These are phyloP conservation scores for Keiferia lycopersicella DNA, from an alignment of 2,888 invertebrate genomes.

Conservation along the genomic window DNA sequence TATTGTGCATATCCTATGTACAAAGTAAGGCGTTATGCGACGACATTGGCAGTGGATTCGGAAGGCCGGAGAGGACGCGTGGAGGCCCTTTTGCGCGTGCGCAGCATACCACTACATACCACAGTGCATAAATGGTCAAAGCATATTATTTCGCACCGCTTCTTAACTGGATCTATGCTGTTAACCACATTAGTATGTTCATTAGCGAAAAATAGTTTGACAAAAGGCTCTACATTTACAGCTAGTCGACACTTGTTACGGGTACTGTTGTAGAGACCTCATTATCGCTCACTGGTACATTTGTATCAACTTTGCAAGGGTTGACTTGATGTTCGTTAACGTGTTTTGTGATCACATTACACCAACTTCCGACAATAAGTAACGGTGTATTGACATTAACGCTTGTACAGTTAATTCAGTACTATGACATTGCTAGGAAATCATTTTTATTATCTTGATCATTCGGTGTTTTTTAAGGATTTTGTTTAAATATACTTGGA, in stretches of 20 bases:
- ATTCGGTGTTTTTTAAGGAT: background rate
- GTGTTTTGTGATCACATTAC: constrained; percentile 8
- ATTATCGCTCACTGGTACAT: background rate
- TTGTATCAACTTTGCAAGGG: background rate
- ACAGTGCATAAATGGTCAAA: constrained; percentile 1
- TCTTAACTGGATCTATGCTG: constrained; percentile 17
- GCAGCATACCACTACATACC: constrained; percentile 24
- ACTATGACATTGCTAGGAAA: background rate
- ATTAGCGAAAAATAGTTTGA: constrained; percentile 25
- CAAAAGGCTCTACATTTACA: constrained; percentile 23
- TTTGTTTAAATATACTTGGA: background rate
- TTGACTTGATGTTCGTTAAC: constrained; percentile 1
- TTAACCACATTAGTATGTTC: constrained; percentile 19
- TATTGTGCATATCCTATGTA: background rate
- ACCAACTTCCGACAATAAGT: constrained; percentile 10
- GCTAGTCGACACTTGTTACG: constrained; percentile 27
- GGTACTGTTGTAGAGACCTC: constrained; percentile 28
- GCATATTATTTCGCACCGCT: constrained; percentile 11
- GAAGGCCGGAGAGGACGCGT: constrained; percentile 21
- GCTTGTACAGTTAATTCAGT: constrained; percentile 12
- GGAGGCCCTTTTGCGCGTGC: constrained; percentile 25
- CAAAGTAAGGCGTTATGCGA: background rate
- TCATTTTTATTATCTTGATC: background rate
- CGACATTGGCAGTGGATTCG: constrained; percentile 19
- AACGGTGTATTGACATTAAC: constrained; percentile 16